Evolutionary conservation across 2,888 invertebrate species (phyloP).

Genomic region (Chamaedrilus cognettii): DNA sequence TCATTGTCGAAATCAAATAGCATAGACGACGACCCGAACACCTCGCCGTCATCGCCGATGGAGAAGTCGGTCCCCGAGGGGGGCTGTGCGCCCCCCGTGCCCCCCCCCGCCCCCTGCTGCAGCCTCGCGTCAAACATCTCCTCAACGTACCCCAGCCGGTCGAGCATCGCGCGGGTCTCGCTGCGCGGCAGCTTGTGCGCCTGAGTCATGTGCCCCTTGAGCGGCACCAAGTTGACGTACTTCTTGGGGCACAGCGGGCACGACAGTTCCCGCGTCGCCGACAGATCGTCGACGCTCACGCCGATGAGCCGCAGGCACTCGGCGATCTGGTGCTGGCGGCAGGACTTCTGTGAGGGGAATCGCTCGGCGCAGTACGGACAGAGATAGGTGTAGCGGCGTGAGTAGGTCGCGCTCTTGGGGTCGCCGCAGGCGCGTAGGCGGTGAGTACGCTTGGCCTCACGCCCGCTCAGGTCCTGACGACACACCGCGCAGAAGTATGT

Average conservation of each 20-base stretch:
- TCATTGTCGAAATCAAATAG: conserved; percentile 17
- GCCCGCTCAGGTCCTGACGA: conserved; percentile 22
- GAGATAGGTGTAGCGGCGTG: conserved; percentile 30
- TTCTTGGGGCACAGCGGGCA: conserved; percentile 30
- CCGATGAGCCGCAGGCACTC: conserved; percentile 28
- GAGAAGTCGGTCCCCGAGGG: neutral
- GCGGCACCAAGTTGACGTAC: conserved; percentile 29
- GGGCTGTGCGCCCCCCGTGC: neutral
- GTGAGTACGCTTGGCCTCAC: conserved; percentile 24
- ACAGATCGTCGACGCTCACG: conserved; percentile 30
- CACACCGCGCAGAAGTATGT: conserved; percentile 28
- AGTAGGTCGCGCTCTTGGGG: conserved; percentile 25
- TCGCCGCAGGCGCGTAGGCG: conserved; percentile 27
- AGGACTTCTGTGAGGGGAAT: conserved; percentile 34
- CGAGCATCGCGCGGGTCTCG: conserved; percentile 25
- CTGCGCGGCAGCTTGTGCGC: conserved; percentile 25
- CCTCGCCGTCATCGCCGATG: neutral
- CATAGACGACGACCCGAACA: conserved; percentile 3
- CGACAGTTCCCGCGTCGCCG: conserved; percentile 18
- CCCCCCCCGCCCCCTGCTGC: neutral
- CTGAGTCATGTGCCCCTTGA: conserved; percentile 32
- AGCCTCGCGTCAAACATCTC: conserved; percentile 2
- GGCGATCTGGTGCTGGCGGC: conserved; percentile 31
- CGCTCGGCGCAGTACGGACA: conserved; percentile 34
- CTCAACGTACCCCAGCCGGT: conserved; percentile 24